Percentiles rank a stretch among this genome's conserved stretches.
Evolutionary conservation across 2,797 vertebrate species (phyloP).

Genomic region (Karalla daura): DNA sequence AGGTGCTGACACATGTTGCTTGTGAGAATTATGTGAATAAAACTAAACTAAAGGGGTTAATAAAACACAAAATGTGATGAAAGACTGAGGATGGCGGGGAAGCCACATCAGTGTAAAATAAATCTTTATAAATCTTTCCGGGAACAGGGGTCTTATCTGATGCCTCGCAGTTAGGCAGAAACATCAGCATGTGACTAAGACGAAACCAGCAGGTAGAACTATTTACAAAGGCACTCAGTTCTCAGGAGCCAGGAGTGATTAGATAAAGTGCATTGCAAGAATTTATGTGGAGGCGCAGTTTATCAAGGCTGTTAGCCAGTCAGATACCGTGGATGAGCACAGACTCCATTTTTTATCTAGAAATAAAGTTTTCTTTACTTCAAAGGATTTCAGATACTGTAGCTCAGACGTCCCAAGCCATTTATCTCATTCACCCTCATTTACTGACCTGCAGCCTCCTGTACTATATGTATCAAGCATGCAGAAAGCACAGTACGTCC

Average conservation of each 20-base stretch:
- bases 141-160: constrained; percentile 18
- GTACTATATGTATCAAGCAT: no score
- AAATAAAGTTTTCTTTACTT: not conserved
- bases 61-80: no score
- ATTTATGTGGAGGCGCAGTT: not conserved
- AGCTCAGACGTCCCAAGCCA: no score
- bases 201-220: constrained; percentile 19
- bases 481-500: no score
- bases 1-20: no score
- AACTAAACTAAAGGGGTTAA: no score
- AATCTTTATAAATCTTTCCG: not conserved
- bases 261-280: constrained; percentile 5
- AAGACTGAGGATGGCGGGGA: not conserved
- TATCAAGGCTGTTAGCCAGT: not conserved
- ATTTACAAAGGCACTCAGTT: constrained; percentile 1
- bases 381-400: no score
- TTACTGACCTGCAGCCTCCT: no score
- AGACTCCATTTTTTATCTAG: not conserved
- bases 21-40: no score
- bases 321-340: no score
- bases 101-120: not conserved
- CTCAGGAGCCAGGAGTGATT: constrained; percentile 30
- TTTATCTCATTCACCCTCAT: no score
- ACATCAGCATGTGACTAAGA: constrained; percentile 30
- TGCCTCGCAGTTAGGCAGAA: not conserved